phyloP scores from a whole-genome alignment of 2,888 invertebrate genomes.

The Scaptomyza caliginosa region DNA sequence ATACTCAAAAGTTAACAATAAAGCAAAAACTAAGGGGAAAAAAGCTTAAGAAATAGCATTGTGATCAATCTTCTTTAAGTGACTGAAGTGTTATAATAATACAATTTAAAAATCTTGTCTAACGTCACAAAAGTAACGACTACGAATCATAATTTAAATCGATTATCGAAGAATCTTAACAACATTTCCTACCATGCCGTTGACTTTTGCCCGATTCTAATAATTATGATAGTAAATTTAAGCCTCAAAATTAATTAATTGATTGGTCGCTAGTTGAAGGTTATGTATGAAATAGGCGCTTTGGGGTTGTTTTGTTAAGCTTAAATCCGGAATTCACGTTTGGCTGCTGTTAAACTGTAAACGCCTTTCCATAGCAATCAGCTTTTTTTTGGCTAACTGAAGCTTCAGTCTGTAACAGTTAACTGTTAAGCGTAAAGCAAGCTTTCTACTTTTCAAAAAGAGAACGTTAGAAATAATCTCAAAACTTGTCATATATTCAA shows the following conservation, averaged over 20 bases:
- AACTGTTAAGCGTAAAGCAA: constrained; percentile 18
- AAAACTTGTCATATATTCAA: constrained; percentile 18
- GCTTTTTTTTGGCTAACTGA: constrained; percentile 4
- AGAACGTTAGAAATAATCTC: neutral
- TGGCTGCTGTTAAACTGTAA: neutral
- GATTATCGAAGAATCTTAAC: neutral
- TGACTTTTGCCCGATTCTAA: neutral
- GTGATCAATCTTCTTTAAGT: neutral
- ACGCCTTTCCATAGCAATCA: constrained; percentile 18
- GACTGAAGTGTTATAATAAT: neutral
- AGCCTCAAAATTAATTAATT: constrained; percentile 6
- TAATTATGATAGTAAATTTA: neutral
- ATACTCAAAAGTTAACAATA: neutral
- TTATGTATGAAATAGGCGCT: neutral
- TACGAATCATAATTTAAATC: neutral
- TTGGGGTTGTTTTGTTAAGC: constrained; percentile 15
- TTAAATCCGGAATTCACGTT: constrained; percentile 15
- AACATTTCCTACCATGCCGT: neutral
- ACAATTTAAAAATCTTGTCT: neutral
- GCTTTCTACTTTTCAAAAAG: constrained; percentile 9
- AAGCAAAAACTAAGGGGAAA: neutral
- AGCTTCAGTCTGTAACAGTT: constrained; percentile 8
- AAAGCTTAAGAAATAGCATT: neutral
- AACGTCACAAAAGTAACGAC: neutral
- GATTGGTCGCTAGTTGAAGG: constrained; percentile 12